Evolutionary conservation across 1,140 invertebrate genomes (phyloP), one percentile per base, ranked within the genome.

Genomic region (Eupeodes corollae): DNA sequence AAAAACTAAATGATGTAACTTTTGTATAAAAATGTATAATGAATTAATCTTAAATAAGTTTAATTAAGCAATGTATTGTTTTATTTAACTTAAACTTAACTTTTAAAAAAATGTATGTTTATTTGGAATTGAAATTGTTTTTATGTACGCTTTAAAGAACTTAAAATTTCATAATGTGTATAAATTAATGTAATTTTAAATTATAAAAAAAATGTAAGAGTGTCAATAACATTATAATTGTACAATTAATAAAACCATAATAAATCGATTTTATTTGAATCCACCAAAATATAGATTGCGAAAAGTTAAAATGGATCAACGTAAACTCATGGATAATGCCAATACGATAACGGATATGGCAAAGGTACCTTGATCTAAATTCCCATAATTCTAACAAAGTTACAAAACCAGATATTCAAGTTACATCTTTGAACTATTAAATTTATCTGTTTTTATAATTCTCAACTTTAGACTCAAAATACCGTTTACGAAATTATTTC

Each of bases 281-380:
- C 39, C 5, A 19, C n/a, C 19, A 14, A 13, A n/a, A 44, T 34
- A 39, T 53, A 98, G 94, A 72, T 83, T 99, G 70, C 78, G 95
- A 67, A 95, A 98, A 80, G 93, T 98, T 34, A 98, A 98, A 79
- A 96, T 98, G 89, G 95, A 98, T 78, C 96, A 99, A 78, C 78
- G 96, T 70, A 99, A 99, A 75, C 73, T 99, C 58, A 94, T 95
- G 84, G 96, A 99, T 71, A 98, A 98, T 70, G 91, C 94, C 56
- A 98, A 96, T 66, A 98, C 95, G 43, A 90, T 99, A 68, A 97
- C 95, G 44, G 96, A 99, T 70, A 98, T 99, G 90, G 94, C 95
- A 59, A 99, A 99, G 84, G 96, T 98, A 84, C 8, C 8, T 26
- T 26, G 3, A 5, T 26, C 8, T 26, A 5, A 5, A 5, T 26